Evolutionary conservation across 1,140 invertebrate genomes (phyloP).

Genomic region (Apis cerana): DNA sequence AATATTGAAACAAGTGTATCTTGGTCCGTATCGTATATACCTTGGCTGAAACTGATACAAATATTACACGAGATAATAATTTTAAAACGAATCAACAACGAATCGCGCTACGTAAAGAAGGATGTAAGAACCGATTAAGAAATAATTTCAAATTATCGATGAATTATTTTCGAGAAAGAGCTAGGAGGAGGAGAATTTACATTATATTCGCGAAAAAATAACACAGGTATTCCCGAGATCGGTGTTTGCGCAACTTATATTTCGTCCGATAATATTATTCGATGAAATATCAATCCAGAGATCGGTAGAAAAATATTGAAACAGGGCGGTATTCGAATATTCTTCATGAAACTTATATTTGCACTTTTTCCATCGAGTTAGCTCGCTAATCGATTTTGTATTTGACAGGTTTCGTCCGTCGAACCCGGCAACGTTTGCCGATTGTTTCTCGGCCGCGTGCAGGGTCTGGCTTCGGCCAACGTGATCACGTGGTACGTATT

Average conservation of each 20-base stretch:
- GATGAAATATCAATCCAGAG: neutral
- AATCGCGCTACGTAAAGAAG: too few species aligned
- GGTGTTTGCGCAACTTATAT: too few species aligned
- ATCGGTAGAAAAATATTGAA: neutral
- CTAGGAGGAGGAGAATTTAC: too few species aligned
- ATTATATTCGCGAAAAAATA: neutral
- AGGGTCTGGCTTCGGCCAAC: slow-evolving; percentile 8
- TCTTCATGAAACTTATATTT: neutral
- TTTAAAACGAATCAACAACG: too few species aligned
- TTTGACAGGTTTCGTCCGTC: slow-evolving; percentile 43
- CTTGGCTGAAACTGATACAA: neutral
- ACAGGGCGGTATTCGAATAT: neutral
- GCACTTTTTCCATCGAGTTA: slow-evolving; percentile 6
- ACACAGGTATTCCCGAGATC: neutral
- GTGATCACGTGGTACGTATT: slow-evolving; percentile 7
- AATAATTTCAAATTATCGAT: too few species aligned
- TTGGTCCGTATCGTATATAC: neutral
- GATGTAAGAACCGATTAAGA: too few species aligned
- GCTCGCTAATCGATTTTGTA: slow-evolving; percentile 37
- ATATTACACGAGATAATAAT: too few species aligned
- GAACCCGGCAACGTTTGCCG: slow-evolving; percentile 28
- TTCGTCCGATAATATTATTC: neutral
- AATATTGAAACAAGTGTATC: neutral
- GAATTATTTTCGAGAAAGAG: too few species aligned
- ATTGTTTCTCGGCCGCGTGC: slow-evolving; percentile 35